These are phyloP conservation scores for Lasioglossum lativentre DNA, from an alignment of 2,888 invertebrate species.

Conservation along the genomic window DNA sequence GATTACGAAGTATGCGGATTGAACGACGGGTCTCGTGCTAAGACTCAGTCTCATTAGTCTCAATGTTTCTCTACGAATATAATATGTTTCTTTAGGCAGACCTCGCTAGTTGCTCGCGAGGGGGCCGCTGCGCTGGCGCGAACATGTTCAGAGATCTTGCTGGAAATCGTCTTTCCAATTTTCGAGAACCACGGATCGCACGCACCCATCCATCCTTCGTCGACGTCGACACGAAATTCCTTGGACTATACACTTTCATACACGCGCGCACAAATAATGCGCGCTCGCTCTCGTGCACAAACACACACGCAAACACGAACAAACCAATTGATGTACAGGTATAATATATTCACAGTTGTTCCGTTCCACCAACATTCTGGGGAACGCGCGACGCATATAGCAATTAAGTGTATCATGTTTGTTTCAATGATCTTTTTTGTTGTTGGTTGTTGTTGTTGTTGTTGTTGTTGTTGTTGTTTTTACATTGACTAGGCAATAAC, in stretches of 20 bases:
- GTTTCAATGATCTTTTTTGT: neutral
- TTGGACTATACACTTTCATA: neutral
- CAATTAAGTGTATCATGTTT: constrained; percentile 7
- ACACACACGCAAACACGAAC: constrained; percentile 10
- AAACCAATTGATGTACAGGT: constrained; percentile 42
- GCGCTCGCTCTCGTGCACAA: neutral
- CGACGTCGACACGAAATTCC: neutral
- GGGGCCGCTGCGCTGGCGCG: neutral
- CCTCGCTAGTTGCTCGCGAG: neutral
- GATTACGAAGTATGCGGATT: neutral
- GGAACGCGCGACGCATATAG: constrained; percentile 21
- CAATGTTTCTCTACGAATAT: neutral
- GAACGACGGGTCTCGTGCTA: neutral
- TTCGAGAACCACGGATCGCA: constrained; percentile 41
- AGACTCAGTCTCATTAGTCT: constrained; percentile 1
- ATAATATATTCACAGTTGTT: constrained; percentile 46
- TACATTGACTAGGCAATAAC: constrained; percentile 74
- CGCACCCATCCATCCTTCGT: too few relatives aligned
- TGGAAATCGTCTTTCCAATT: neutral
- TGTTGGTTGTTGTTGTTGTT: constrained; percentile 16
- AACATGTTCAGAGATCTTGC: neutral
- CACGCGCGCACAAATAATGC: neutral
- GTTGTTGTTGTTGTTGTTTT: constrained; percentile 36
- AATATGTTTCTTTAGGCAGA: neutral
- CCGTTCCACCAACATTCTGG: constrained; percentile 6